phyloP scores from a whole-genome alignment of 2,797 vertebrate genomes.

The Botia almorhae region DNA sequence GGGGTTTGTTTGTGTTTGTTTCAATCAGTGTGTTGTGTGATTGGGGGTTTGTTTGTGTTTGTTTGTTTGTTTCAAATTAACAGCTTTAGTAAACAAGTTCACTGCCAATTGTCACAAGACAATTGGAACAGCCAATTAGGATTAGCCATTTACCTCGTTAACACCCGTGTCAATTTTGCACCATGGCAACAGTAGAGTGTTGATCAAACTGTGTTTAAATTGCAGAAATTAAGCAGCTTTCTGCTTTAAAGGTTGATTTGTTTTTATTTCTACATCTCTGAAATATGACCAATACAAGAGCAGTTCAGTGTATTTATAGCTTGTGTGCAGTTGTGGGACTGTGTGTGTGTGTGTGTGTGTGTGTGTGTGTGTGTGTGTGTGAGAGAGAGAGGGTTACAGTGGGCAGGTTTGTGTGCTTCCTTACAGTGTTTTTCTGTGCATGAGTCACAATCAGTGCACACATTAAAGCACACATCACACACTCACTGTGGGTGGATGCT shows the following conservation, averaged over 20 bases:
- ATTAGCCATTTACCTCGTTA: slow-evolving; percentile 63
- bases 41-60: slow-evolving; percentile 9
- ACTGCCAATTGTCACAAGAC: too few relatives aligned
- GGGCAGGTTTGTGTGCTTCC: slow-evolving; percentile 10
- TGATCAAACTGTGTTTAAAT: slow-evolving; percentile 32
- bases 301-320: slow-evolving; percentile 33
- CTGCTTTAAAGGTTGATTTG: slow-evolving; percentile 21
- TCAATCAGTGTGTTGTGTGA: slow-evolving; percentile 20
- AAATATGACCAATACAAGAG: slow-evolving; percentile 18
- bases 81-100: too few relatives aligned
- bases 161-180: slow-evolving; percentile 61
- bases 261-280: neutral
- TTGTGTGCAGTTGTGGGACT: slow-evolving; percentile 30
- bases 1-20: too few relatives aligned
- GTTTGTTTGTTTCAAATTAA: slow-evolving; percentile 64
- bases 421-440: too few relatives aligned
- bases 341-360: slow-evolving; percentile 15
- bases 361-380: slow-evolving; percentile 32
- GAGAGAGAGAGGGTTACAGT: neutral
- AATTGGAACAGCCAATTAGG: slow-evolving; percentile 71
- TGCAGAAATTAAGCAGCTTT: neutral
- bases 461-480: slow-evolving; percentile 35
- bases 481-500: slow-evolving; percentile 26
- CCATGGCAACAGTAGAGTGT: slow-evolving; percentile 44
- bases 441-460: slow-evolving; percentile 23